Conservation (phyloP, 1,140 invertebrate species). For the Drosophila teissieri region DNA sequence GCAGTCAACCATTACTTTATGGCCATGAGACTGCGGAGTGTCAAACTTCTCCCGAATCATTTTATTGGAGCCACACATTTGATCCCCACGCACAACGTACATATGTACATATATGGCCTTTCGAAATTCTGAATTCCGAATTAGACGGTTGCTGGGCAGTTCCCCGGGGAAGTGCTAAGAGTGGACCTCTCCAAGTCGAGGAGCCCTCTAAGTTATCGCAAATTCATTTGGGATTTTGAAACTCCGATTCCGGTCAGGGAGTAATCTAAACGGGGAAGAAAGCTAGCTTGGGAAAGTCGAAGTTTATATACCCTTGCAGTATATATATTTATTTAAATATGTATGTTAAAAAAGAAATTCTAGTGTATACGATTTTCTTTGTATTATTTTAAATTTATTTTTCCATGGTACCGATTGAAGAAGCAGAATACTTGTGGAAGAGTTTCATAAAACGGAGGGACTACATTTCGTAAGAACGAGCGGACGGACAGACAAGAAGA, state of each 20-base stretch:
- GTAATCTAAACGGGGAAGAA: background rate
- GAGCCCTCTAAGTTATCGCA: constrained; percentile 17
- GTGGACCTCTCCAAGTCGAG: constrained; percentile 29
- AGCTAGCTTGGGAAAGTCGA: background rate
- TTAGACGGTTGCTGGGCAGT: constrained; percentile 11
- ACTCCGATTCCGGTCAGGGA: background rate
- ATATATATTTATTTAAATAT: too few species aligned
- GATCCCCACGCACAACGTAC: background rate
- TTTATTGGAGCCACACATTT: constrained; percentile 39
- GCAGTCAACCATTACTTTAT: constrained; percentile 62
- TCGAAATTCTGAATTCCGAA: constrained; percentile 5
- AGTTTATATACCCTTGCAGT: too few species aligned
- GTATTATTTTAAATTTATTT: too few species aligned
- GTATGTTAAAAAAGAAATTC: too few species aligned
- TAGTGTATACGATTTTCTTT: too few species aligned
- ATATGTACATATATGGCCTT: constrained; percentile 23
- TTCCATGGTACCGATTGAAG: too few species aligned
- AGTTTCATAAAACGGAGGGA: too few species aligned
- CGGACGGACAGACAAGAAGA: too few species aligned
- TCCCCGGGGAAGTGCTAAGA: constrained; percentile 12
- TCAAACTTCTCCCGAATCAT: constrained; percentile 43
- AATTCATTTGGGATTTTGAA: constrained; percentile 1
- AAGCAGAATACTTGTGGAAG: too few species aligned
- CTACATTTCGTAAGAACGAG: too few species aligned
- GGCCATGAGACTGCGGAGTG: constrained; percentile 52